These are phyloP conservation scores for Phaethon lepturus DNA, from an alignment of 2,113 vertebrate genomes.

Conservation along the genomic window DNA sequence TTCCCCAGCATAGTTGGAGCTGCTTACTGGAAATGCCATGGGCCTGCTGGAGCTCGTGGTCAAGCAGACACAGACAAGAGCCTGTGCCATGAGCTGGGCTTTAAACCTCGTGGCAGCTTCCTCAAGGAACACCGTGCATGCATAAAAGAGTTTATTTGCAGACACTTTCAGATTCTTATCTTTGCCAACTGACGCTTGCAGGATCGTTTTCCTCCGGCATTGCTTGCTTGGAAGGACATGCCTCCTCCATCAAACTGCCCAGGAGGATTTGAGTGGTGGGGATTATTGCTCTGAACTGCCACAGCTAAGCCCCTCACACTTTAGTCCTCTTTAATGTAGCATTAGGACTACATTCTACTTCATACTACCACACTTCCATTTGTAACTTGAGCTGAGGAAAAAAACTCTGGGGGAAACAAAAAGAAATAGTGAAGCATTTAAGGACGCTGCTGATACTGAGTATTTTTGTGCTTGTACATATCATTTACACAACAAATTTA, in stretches of 20 bases:
- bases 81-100: not conserved
- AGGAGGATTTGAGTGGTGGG: not conserved
- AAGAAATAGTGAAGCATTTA: not conserved
- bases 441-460: not conserved
- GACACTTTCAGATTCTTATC: not conserved
- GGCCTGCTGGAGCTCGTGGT: not conserved
- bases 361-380: not conserved
- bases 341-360: not conserved
- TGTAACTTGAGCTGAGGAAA: not conserved
- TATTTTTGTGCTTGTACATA: not conserved
- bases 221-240: not conserved
- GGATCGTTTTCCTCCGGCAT: not conserved
- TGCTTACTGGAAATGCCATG: not conserved
- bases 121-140: not conserved
- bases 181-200: not conserved
- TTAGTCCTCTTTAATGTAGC: not conserved
- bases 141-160: not conserved
- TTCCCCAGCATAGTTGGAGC: not conserved
- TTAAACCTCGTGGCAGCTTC: not conserved
- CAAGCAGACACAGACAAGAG: not conserved
- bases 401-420: not conserved
- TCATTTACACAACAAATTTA: not conserved
- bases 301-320: not conserved
- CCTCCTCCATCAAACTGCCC: not conserved
- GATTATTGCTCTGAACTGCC: not conserved